A percentile compares a stretch with the other conserved stretches of the same genome.
phyloP scores from a whole-genome alignment of 2,797 vertebrate species.

The Gambelia wislizenii region DNA sequence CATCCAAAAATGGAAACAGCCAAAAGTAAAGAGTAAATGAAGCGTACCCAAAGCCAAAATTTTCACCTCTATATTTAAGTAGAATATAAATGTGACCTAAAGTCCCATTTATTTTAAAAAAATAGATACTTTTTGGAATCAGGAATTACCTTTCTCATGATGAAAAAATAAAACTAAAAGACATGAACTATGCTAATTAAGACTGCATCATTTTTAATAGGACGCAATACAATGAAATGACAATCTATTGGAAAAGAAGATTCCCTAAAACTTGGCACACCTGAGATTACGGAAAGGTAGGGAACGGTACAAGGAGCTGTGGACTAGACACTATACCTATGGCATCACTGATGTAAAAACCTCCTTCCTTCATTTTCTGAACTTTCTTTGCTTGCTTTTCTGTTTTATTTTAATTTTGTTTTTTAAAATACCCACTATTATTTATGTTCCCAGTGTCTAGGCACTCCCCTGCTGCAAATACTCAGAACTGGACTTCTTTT shows the following conservation, averaged over 20 bases:
- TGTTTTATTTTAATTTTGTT: not conserved
- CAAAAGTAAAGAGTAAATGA: not conserved
- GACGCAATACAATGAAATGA: not conserved
- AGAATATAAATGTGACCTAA: not conserved
- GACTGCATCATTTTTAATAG: not conserved
- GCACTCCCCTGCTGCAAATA: not conserved
- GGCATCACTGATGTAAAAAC: not conserved
- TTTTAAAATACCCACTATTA: not conserved
- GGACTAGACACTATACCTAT: not conserved
- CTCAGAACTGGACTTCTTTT: not conserved
- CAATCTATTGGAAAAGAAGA: not conserved
- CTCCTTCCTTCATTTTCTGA: not conserved
- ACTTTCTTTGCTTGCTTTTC: too few relatives aligned
- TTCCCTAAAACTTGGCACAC: too few relatives aligned
- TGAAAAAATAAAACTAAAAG: not conserved
- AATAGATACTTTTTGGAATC: not conserved
- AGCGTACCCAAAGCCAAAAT: not conserved
- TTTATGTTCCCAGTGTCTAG: not conserved
- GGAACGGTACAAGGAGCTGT: not conserved
- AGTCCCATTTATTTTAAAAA: not conserved
- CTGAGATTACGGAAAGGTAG: not conserved
- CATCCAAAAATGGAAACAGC: not conserved
- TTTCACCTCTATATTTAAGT: not conserved
- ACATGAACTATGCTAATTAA: not conserved
- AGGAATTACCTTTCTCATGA: not conserved